Conservation (phyloP, 2,797 vertebrate species). For the Sebastes alutus region DNA sequence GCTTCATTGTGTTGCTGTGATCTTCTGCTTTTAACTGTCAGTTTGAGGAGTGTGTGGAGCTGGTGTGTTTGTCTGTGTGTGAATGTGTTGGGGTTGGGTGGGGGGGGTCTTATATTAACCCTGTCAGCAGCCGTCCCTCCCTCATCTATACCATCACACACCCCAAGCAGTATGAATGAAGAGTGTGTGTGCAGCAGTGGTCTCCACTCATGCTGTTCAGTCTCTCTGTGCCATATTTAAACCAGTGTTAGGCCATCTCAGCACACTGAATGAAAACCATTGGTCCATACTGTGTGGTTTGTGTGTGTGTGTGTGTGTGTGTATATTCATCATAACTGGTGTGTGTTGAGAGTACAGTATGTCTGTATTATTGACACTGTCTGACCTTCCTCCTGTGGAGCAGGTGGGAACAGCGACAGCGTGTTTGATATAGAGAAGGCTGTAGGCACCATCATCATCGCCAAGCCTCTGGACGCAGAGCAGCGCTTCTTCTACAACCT, state of each 20-base stretch:
- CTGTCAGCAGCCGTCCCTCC: neutral
- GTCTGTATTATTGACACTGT: neutral
- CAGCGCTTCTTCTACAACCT: slow-evolving; percentile 92
- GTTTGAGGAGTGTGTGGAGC: neutral
- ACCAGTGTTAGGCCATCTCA: neutral
- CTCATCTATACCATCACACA: neutral
- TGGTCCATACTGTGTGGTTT: neutral
- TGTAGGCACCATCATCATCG: slow-evolving; percentile 92
- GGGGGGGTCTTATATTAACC: neutral
- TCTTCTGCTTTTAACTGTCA: slow-evolving; percentile 11
- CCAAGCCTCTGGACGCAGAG: slow-evolving; percentile 94
- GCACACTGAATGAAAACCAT: slow-evolving; percentile 22
- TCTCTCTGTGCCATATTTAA: neutral
- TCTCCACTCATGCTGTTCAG: slow-evolving; percentile 7
- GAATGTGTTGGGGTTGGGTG: neutral
- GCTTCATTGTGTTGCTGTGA: slow-evolving; percentile 25
- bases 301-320: slow-evolving; percentile 8
- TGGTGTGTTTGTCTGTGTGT: neutral
- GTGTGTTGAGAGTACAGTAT: neutral
- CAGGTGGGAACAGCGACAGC: slow-evolving; percentile 84
- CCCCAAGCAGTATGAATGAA: neutral
- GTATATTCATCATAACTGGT: neutral
- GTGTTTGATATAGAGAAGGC: slow-evolving; percentile 93
- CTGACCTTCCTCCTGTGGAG: slow-evolving; percentile 9
- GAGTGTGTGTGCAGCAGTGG: neutral